Base-by-base conservation (phyloP, 2,113 vertebrate species). In the Bostrychus sinensis region DNA sequence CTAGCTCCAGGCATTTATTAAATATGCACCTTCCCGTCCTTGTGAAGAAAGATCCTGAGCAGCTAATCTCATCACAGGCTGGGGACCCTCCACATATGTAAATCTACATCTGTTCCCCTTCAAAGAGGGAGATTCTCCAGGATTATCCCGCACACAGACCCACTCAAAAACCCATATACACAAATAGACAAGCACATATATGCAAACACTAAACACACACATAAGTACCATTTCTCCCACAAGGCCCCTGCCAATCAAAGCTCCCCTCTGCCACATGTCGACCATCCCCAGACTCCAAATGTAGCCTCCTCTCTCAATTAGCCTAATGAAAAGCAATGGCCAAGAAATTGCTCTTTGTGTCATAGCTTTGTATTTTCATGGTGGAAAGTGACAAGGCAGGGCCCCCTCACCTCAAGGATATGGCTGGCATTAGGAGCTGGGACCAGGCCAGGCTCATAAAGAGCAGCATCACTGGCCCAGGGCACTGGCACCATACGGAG, bases 101-200 rank as follows among this genome's bases (percentile, higher is more conserved):
- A 98, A 98, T 98, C 93, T 94, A 98, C 96, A 97, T 97, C 95
- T 99, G 96, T 94, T 98, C 93, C 87, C 93, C 93, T 94, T 95
- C 95, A 97, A 94, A 94, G 94, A 92, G 51, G 80, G 93, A 94
- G 94, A 94, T 94, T 94, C 93, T 95, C 92, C 92, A 91, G 94
- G 94, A 96, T 97, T 95, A 96, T 91, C 92, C 71, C 7, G 36
- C 91, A 92, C 89, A 93, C 91, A 94, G 67, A 66, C 80, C 58
- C 72, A 78, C 66, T 71, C 73, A 7, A 56, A 48, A 55, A 60
- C 46, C 14, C 62, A 72, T 75, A 71, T 30, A 62, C 53, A 84
- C 66, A 77, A 70, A 78, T 55, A 67, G 67, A 50, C 61, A 60
- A 14, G 34, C 45, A 73, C 62, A 2, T 55, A 66, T 42, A 57